Percentiles rank a stretch among this genome's conserved stretches.
phyloP scores from a whole-genome alignment of 2,113 vertebrate species.

The Daboia siamensis region DNA sequence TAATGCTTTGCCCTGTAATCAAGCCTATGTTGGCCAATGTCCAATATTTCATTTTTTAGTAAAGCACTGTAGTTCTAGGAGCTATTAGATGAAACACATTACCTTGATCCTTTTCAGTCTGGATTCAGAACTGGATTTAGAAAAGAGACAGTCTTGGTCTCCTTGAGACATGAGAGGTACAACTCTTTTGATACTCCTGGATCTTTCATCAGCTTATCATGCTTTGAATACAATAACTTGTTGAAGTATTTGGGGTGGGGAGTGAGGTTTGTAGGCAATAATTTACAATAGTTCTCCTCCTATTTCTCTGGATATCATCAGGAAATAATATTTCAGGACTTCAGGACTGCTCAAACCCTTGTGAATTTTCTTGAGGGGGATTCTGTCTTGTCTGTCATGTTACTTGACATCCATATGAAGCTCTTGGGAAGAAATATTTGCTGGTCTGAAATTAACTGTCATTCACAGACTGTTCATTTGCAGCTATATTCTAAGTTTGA shows the following conservation, averaged over 20 bases:
- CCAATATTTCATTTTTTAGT: background rate
- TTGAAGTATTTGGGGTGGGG: background rate
- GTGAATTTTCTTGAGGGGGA: background rate
- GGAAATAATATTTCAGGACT: background rate
- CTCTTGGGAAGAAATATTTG: background rate
- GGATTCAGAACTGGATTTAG: background rate
- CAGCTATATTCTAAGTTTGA: background rate
- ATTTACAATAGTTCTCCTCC: background rate
- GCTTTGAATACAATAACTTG: background rate
- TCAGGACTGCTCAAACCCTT: background rate
- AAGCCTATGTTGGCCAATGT: background rate
- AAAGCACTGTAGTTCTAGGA: background rate
- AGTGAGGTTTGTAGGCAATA: background rate
- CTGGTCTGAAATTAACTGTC: background rate
- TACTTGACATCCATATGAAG: background rate
- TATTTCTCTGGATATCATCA: background rate
- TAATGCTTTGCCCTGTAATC: background rate
- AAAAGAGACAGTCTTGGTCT: background rate
- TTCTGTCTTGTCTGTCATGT: background rate
- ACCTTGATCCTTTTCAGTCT: background rate
- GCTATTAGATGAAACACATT: background rate
- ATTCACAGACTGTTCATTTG: background rate
- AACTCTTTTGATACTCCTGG: background rate
- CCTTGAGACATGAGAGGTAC: background rate
- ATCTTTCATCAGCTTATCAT: background rate